These are phyloP conservation scores for Germaria angustata DNA, from an alignment of 2,888 invertebrate species.

Conservation along the genomic window DNA sequence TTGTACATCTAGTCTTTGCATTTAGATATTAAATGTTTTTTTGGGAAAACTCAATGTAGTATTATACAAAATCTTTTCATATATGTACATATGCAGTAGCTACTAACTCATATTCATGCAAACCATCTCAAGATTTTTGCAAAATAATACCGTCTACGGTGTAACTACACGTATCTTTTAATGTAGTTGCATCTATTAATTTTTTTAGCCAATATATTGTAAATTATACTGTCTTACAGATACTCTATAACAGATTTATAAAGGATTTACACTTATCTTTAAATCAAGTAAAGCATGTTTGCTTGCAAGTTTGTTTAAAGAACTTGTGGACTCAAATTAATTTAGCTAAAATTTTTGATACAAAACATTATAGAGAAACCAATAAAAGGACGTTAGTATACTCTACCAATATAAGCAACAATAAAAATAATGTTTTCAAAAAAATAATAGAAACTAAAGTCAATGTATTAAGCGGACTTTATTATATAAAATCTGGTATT, in stretches of 20 bases:
- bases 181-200: conserved; percentile 8
- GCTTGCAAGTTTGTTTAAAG: background rate
- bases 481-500: no score
- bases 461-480: no score
- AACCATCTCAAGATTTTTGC: background rate
- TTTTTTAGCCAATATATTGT: background rate
- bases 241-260: no score
- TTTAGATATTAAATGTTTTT: background rate
- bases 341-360: no score
- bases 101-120: background rate
- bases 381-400: no score
- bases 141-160: background rate
- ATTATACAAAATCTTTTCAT: no score
- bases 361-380: no score
- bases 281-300: no score
- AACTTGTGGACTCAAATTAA: conserved; percentile 1
- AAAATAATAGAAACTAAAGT: no score
- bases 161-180: background rate
- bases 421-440: no score
- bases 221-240: background rate
- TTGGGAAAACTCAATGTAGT: background rate
- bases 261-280: background rate
- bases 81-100: background rate
- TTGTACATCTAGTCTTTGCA: background rate
- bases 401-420: no score